Percentiles rank a stretch among this genome's conserved stretches.
These are phyloP conservation scores for Rhagonycha lutea DNA, from an alignment of 2,888 invertebrate species.

Conservation along the genomic window DNA sequence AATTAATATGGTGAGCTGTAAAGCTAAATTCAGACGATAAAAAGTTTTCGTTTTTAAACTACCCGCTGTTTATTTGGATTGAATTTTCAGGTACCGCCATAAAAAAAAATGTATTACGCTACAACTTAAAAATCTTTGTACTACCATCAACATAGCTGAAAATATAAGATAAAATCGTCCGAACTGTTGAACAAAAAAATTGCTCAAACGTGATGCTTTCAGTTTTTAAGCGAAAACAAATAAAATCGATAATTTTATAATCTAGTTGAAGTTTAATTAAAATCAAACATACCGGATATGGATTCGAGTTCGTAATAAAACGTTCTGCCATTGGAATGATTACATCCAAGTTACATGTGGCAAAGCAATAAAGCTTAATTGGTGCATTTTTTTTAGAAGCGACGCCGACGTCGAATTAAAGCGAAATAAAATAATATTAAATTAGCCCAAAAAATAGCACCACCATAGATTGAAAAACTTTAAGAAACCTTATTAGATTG, in stretches of 20 bases:
- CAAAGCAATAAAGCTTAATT: neutral
- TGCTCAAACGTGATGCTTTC: neutral
- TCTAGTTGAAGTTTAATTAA: neutral
- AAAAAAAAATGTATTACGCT: neutral
- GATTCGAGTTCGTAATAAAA: neutral
- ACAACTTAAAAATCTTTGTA: neutral
- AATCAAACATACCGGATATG: neutral
- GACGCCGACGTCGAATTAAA: neutral
- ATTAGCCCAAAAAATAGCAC: neutral
- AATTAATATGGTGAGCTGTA: neutral
- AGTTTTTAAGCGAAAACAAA: neutral
- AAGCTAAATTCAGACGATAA: neutral
- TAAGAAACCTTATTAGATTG: neutral
- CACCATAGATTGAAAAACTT: neutral
- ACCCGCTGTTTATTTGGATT: neutral
- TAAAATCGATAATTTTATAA: neutral
- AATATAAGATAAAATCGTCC: neutral
- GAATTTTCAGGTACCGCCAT: neutral
- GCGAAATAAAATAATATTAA: neutral
- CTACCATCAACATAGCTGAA: neutral
- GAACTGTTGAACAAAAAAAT: neutral
- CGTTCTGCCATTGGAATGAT: neutral
- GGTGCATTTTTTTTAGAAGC: neutral
- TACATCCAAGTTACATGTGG: neutral
- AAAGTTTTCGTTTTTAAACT: neutral